Percentiles rank a stretch among this genome's conserved stretches.
These are phyloP conservation scores for Orchesella cincta DNA, from an alignment of 1,140 invertebrate genomes.

Conservation along the genomic window DNA sequence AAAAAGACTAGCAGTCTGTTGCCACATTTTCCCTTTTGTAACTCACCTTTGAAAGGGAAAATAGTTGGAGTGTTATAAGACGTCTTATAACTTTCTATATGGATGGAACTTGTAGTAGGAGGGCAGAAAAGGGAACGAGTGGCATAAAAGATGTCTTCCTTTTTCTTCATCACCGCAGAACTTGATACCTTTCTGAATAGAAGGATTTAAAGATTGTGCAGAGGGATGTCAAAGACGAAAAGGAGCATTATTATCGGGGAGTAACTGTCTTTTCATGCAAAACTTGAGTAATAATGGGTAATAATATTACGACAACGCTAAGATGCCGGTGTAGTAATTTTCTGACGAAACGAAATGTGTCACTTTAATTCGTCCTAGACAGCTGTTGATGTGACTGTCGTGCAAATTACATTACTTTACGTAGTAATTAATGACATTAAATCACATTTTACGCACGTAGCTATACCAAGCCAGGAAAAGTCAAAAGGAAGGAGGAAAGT, in stretches of 20 bases:
- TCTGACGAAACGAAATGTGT: constrained; percentile 17
- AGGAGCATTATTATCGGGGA: constrained; percentile 8
- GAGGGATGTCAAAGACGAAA: constrained; percentile 14
- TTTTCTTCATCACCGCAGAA: constrained; percentile 8
- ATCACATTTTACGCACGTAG: no score
- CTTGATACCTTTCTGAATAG: constrained; percentile 18
- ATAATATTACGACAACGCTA: background rate
- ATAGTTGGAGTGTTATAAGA: background rate
- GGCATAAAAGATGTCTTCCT: constrained; percentile 2
- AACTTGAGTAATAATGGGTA: background rate
- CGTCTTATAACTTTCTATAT: no score
- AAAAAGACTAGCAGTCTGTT: background rate
- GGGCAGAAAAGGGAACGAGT: background rate
- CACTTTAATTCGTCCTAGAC: constrained; percentile 25
- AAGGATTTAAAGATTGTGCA: constrained; percentile 14
- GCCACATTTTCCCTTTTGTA: background rate
- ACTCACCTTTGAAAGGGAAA: constrained; percentile 3
- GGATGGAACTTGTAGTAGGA: no score
- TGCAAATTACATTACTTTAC: constrained; percentile 18
- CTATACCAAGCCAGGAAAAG: constrained; percentile 10
- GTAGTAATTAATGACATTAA: constrained; percentile 20
- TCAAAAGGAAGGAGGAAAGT: background rate
- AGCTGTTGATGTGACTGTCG: constrained; percentile 23
- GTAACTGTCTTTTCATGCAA: constrained; percentile 10
- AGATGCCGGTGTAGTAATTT: background rate